These are phyloP conservation scores for Polyommatus icarus DNA, from an alignment of 2,888 invertebrate genomes.

Conservation along the genomic window DNA sequence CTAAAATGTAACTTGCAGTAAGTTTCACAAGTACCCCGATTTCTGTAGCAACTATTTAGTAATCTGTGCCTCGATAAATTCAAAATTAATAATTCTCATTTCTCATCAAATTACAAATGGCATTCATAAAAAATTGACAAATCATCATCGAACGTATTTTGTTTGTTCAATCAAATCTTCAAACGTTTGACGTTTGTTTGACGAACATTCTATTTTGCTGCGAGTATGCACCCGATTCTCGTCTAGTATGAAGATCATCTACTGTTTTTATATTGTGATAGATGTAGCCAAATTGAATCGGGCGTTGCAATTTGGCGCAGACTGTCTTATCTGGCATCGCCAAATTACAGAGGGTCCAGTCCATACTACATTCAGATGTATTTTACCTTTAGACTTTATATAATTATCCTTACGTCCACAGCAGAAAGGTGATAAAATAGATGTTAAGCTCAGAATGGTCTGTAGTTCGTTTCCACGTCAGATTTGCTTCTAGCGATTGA, in stretches of 20 bases:
- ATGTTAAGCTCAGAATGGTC: background rate
- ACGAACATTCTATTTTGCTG: no score
- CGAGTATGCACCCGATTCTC: no score
- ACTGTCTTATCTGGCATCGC: conserved; percentile 55
- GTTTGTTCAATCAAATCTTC: no score
- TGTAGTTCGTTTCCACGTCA: background rate
- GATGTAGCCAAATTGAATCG: conserved; percentile 24
- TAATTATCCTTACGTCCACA: background rate
- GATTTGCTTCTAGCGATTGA: conserved; percentile 8
- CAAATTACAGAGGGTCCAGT: conserved; percentile 47
- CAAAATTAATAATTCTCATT: no score
- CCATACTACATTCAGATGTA: background rate
- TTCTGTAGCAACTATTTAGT: no score
- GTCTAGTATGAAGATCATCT: background rate
- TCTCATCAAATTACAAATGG: no score
- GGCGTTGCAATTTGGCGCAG: conserved; percentile 35
- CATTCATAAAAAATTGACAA: no score
- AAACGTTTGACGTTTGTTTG: no score
- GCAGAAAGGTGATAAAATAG: background rate
- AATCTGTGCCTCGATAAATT: no score
- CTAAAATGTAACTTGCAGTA: no score
- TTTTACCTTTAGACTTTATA: background rate
- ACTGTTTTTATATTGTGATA: background rate
- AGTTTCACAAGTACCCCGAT: no score
- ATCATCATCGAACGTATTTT: no score